A percentile compares a stretch with the other conserved stretches of the same genome.
These are phyloP conservation scores for Sebastes nivosus DNA, from an alignment of 2,797 vertebrate genomes.

Conservation along the genomic window DNA sequence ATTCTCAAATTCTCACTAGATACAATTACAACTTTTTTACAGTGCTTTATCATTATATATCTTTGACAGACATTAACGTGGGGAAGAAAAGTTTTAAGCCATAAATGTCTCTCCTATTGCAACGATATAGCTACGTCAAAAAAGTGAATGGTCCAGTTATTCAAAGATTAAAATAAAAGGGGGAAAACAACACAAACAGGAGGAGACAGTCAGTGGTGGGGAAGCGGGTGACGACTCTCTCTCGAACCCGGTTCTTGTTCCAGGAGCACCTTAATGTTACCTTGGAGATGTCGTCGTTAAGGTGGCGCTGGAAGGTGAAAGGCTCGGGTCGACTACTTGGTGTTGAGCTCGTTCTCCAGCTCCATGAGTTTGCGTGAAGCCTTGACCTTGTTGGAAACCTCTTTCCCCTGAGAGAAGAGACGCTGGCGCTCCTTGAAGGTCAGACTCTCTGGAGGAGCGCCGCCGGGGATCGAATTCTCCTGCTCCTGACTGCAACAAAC, in stretches of 20 bases:
- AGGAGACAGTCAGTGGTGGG: slow-evolving; percentile 70
- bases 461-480: slow-evolving; percentile 83
- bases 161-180: slow-evolving; percentile 73
- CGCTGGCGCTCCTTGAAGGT: slow-evolving; percentile 98
- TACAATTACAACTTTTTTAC: slow-evolving; percentile 87
- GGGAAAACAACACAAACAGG: slow-evolving; percentile 37
- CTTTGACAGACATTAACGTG: slow-evolving; percentile 73
- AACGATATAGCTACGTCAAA: slow-evolving; percentile 75
- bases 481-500: slow-evolving; percentile 85
- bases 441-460: slow-evolving; percentile 89
- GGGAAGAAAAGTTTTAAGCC: slow-evolving; percentile 47
- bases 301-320: slow-evolving; percentile 48
- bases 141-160: slow-evolving; percentile 83
- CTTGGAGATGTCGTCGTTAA: slow-evolving; percentile 7
- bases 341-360: slow-evolving; percentile 98
- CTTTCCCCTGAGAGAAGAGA: slow-evolving; percentile 98
- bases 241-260: slow-evolving; percentile 25
- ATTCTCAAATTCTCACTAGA: slow-evolving; percentile 75
- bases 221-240: slow-evolving; percentile 55
- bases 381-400: slow-evolving; percentile 97
- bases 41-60: slow-evolving; percentile 86
- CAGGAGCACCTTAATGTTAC: slow-evolving; percentile 48
- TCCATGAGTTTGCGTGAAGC: slow-evolving; percentile 97
- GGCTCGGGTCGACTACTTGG: slow-evolving; percentile 86
- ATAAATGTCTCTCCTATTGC: slow-evolving; percentile 76